Evolutionary conservation across 1,140 invertebrate species (phyloP).

Genomic region (Nasonia longicornis): DNA sequence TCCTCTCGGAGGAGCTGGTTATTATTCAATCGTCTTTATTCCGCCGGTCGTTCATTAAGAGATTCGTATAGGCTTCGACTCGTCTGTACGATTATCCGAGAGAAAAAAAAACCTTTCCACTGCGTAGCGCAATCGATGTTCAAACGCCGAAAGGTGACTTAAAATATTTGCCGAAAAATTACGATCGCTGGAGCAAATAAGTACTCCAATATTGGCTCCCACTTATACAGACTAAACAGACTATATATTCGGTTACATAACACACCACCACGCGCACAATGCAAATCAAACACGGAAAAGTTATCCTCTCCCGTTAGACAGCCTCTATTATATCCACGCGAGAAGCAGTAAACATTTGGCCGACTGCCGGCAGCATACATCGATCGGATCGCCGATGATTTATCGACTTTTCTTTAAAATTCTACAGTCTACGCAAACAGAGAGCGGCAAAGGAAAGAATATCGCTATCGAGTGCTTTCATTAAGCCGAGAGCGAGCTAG

Average conservation of each 20-base stretch:
- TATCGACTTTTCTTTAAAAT: background rate
- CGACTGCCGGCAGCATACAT: too few species aligned
- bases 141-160: background rate
- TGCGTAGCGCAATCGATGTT: background rate
- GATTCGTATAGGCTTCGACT: too few species aligned
- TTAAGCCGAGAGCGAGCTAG: constrained; percentile 21
- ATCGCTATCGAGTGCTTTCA: constrained; percentile 17
- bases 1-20: background rate
- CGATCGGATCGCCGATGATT: background rate
- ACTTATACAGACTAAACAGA: background rate
- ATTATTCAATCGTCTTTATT: constrained; percentile 2
- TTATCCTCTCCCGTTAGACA: background rate
- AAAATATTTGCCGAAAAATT: background rate
- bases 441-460: background rate
- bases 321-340: too few species aligned
- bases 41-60: too few species aligned
- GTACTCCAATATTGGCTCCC: background rate
- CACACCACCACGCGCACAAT: background rate
- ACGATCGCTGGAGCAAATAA: background rate
- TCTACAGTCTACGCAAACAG: background rate
- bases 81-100: background rate
- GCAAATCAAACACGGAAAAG: background rate
- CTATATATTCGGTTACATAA: background rate
- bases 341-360: too few species aligned
- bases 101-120: background rate